phyloP scores from a whole-genome alignment of 2,113 vertebrate genomes.

The Passer domesticus region DNA sequence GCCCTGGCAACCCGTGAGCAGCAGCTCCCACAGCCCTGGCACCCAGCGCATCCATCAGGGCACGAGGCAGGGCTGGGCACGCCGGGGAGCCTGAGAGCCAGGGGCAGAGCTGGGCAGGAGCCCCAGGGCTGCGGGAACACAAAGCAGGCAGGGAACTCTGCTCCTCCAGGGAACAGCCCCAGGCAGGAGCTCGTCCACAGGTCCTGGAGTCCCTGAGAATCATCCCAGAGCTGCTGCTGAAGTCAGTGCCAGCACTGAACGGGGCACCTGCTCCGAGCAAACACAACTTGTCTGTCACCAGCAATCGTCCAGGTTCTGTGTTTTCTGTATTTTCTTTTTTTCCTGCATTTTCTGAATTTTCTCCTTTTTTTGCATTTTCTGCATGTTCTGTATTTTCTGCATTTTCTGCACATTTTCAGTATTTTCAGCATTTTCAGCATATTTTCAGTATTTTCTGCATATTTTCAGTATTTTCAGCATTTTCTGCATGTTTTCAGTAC shows the following conservation, averaged over 20 bases:
- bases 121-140: neutral
- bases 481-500: too few relatives aligned
- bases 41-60: neutral
- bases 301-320: neutral
- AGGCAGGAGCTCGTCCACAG: neutral
- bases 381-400: too few relatives aligned
- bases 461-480: too few relatives aligned
- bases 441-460: too few relatives aligned
- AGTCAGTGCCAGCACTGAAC: neutral
- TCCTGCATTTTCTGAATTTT: neutral
- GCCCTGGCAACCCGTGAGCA: slow-evolving; percentile 78
- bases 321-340: neutral
- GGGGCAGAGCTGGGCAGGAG: neutral
- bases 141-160: neutral
- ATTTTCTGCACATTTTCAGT: neutral
- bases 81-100: neutral
- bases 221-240: neutral
- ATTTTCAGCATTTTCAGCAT: too few relatives aligned
- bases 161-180: neutral
- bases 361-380: too few relatives aligned
- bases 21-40: neutral
- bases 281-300: neutral
- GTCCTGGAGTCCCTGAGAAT: neutral
- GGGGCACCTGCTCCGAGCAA: neutral
- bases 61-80: neutral